Evolutionary conservation across 2,113 vertebrate genomes (phyloP).

Genomic region (Lycaon pictus): DNA sequence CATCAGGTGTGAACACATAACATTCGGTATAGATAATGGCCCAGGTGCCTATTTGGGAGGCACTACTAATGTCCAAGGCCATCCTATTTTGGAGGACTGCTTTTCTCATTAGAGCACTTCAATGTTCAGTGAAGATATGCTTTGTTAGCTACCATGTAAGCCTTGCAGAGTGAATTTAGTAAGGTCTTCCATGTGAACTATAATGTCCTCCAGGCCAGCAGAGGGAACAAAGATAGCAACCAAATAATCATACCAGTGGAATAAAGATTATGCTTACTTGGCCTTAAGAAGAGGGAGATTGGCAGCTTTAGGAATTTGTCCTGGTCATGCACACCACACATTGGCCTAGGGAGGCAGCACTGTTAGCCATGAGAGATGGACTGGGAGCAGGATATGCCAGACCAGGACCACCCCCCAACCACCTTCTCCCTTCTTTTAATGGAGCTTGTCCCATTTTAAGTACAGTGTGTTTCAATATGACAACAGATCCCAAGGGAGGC

Average conservation of each 20-base stretch:
- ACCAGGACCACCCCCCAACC: background rate
- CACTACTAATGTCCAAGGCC: background rate
- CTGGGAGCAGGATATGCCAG: background rate
- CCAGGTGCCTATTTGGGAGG: background rate
- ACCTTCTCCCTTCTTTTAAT: background rate
- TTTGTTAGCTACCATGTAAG: background rate
- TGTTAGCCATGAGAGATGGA: background rate
- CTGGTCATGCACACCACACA: background rate
- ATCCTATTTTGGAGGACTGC: background rate
- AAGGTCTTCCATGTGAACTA: too few relatives aligned
- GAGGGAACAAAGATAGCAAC: background rate
- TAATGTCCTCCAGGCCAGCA: background rate
- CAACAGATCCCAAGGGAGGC: background rate
- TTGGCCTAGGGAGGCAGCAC: background rate
- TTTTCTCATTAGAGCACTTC: background rate
- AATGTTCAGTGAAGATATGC: background rate
- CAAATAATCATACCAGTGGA: background rate
- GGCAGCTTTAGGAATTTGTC: background rate
- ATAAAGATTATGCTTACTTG: background rate
- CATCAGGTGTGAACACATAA: background rate
- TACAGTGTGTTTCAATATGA: background rate
- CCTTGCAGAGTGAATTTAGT: background rate
- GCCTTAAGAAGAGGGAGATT: background rate
- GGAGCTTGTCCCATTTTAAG: background rate
- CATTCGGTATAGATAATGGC: background rate